These are phyloP conservation scores for Drosophila stalkeri DNA, from an alignment of 2,888 invertebrate genomes.

Conservation along the genomic window DNA sequence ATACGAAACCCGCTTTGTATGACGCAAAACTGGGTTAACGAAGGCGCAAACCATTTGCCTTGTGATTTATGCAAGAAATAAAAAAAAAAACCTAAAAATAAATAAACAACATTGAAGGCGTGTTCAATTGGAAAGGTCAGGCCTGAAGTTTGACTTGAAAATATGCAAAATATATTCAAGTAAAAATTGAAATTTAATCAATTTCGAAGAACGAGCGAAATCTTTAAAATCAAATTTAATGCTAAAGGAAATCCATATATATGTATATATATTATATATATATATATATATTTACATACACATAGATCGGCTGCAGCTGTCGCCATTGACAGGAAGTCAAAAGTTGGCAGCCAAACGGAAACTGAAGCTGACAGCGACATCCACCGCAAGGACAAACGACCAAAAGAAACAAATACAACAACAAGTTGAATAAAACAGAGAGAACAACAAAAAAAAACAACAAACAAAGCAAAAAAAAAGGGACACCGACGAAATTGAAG, in stretches of 20 bases:
- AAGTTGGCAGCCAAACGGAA: constrained; percentile 70
- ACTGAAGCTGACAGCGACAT: constrained; percentile 66
- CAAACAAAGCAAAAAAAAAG: constrained; percentile 26
- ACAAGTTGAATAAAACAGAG: neutral
- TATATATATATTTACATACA: constrained; percentile 33
- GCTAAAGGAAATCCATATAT: constrained; percentile 20
- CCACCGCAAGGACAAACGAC: constrained; percentile 67
- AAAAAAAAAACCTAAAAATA: neutral
- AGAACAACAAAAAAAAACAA: neutral
- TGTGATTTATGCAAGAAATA: constrained; percentile 19
- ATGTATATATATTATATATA: constrained; percentile 29
- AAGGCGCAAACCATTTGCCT: constrained; percentile 40
- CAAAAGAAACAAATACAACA: constrained; percentile 26
- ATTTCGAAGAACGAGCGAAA: constrained; percentile 15
- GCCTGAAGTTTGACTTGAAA: constrained; percentile 12
- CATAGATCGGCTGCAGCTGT: constrained; percentile 57
- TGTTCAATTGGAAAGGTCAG: constrained; percentile 27
- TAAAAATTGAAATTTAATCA: constrained; percentile 36
- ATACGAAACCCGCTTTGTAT: constrained; percentile 18
- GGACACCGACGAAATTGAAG: constrained; percentile 53
- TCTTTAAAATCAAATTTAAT: constrained; percentile 56
- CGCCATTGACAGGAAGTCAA: constrained; percentile 68
- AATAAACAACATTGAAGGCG: neutral
- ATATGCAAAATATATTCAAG: neutral
- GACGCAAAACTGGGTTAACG: constrained; percentile 60